Evolutionary conservation across 2,888 invertebrate species (phyloP).

Genomic region (Phasia obesa): DNA sequence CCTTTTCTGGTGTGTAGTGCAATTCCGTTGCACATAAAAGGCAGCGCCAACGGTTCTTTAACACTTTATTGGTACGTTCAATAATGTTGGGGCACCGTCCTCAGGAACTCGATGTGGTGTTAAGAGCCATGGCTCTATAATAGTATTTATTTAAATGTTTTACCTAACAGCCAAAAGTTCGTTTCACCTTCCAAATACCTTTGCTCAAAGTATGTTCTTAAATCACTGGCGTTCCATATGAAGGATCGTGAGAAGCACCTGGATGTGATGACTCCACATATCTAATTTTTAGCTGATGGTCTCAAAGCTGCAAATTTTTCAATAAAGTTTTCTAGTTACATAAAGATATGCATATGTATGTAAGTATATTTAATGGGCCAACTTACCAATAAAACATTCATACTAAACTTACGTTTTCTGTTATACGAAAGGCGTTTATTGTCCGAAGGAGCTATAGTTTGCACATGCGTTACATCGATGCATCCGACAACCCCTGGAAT

Average conservation of each 20-base stretch:
- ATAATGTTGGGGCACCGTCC: neutral
- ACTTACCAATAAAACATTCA: constrained; percentile 2
- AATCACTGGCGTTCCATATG: neutral
- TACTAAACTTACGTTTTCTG: neutral
- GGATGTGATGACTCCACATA: neutral
- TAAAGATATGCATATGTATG: neutral
- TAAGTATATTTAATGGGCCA: neutral
- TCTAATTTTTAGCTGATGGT: neutral
- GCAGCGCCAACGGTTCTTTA: neutral
- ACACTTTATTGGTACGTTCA: neutral
- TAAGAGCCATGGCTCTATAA: neutral
- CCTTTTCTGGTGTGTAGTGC: no score
- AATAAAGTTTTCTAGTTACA: neutral
- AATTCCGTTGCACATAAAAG: no score
- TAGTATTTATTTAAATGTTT: no score
- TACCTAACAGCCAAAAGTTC: neutral
- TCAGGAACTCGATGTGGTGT: neutral
- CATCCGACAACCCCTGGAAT: constrained; percentile 4
- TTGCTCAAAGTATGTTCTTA: neutral
- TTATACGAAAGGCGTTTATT: neutral
- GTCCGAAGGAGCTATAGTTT: no score
- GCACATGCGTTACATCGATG: neutral
- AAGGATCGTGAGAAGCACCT: neutral
- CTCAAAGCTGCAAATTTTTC: neutral
- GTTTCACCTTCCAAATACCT: constrained; percentile 1